Evolutionary conservation across 2,888 invertebrate species (phyloP).

Genomic region (Trichacis sp.): DNA sequence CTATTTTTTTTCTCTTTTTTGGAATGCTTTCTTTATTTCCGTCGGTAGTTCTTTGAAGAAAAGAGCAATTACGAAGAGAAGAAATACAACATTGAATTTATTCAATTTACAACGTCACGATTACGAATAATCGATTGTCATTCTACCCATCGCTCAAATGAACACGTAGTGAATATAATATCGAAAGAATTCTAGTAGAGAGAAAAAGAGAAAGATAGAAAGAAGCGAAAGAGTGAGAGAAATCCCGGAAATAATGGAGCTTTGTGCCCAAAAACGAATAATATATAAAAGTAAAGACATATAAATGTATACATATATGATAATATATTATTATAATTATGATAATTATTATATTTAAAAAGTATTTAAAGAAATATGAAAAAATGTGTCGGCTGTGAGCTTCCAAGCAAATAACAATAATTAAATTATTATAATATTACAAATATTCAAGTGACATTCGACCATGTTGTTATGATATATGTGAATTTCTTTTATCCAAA

Average conservation of each 20-base stretch:
- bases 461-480: slow-evolving; percentile 62
- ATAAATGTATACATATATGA: slow-evolving; percentile 15
- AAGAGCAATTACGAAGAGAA: background rate
- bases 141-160: slow-evolving; percentile 34
- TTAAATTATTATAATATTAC: slow-evolving; percentile 67
- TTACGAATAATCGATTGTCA: slow-evolving; percentile 18
- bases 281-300: slow-evolving; percentile 33
- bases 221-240: slow-evolving; percentile 20
- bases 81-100: background rate
- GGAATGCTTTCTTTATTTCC: background rate
- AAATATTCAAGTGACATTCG: slow-evolving; percentile 64
- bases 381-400: slow-evolving; percentile 69
- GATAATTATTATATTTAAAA: slow-evolving; percentile 13
- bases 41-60: no score
- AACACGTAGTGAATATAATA: slow-evolving; percentile 16
- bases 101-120: slow-evolving; percentile 7
- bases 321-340: background rate
- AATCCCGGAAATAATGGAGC: slow-evolving; percentile 46
- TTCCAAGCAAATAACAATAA: slow-evolving; percentile 70
- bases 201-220: slow-evolving; percentile 41
- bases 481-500: slow-evolving; percentile 60
- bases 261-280: slow-evolving; percentile 56
- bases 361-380: slow-evolving; percentile 53
- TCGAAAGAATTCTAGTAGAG: slow-evolving; percentile 16
- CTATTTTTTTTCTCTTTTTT: slow-evolving; percentile 34